Evolutionary conservation across 2,888 invertebrate genomes (phyloP).

Genomic region (Coenonympha arcania): DNA sequence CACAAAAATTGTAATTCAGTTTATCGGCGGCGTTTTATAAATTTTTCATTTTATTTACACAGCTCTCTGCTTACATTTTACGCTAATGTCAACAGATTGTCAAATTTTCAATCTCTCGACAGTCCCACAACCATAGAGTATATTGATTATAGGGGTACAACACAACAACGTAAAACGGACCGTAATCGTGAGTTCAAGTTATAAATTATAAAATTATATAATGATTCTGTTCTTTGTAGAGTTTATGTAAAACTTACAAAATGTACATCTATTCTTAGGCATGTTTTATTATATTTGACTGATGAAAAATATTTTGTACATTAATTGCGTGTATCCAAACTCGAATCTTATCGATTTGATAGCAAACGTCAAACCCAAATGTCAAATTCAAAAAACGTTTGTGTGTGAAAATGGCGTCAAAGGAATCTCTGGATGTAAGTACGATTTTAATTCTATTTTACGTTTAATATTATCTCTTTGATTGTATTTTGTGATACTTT

Average conservation of each 20-base stretch:
- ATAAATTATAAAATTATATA: background rate
- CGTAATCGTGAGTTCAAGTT: background rate
- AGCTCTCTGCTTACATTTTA: background rate
- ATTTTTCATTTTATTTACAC: slow-evolving; percentile 1
- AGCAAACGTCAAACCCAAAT: slow-evolving; percentile 33
- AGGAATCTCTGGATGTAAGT: slow-evolving; percentile 72
- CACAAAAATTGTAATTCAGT: background rate
- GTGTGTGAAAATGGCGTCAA: slow-evolving; percentile 73
- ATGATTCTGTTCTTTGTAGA: background rate
- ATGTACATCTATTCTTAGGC: background rate
- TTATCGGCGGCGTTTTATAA: too few relatives aligned
- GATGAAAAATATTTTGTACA: too few relatives aligned
- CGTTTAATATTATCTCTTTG: background rate
- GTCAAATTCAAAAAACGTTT: slow-evolving; percentile 68
- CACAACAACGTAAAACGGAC: background rate
- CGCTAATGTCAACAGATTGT: background rate
- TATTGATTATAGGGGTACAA: too few relatives aligned
- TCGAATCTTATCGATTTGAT: slow-evolving; percentile 34
- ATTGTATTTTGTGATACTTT: background rate
- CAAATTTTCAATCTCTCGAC: too few relatives aligned
- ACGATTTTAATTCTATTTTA: slow-evolving; percentile 35
- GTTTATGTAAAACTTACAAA: background rate
- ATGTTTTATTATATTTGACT: too few relatives aligned
- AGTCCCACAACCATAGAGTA: too few relatives aligned
- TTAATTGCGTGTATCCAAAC: slow-evolving; percentile 49